These are phyloP conservation scores for Coremacera marginata DNA, from an alignment of 2,888 invertebrate species.

Conservation along the genomic window DNA sequence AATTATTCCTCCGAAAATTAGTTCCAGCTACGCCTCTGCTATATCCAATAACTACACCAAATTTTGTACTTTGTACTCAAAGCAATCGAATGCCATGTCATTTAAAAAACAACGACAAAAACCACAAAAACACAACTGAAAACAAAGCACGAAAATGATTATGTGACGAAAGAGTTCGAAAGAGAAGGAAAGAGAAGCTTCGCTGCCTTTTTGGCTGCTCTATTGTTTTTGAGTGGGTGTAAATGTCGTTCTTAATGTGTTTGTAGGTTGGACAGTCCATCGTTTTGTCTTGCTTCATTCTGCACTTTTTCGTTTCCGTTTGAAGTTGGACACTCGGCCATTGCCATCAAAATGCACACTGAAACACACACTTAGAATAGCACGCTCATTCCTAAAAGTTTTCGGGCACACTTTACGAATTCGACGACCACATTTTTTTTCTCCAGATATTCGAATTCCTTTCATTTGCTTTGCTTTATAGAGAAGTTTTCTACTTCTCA, in stretches of 20 bases:
- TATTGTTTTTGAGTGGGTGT: not conserved
- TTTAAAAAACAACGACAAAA: not conserved
- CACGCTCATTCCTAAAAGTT: not conserved
- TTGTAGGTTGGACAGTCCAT: not conserved
- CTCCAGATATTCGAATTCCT: not conserved
- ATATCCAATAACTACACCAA: too few species aligned
- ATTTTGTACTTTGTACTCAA: too few species aligned
- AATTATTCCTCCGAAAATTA: too few species aligned
- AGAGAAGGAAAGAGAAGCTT: not conserved
- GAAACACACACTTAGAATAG: slow-evolving; percentile 21
- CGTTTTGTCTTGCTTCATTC: slow-evolving; percentile 26
- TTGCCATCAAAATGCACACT: not conserved
- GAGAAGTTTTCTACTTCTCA: not conserved
- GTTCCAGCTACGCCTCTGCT: too few species aligned
- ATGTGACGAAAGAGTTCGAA: not conserved
- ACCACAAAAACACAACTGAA: too few species aligned
- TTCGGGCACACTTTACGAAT: not conserved
- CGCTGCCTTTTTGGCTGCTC: not conserved
- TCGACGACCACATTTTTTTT: not conserved
- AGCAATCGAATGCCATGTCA: not conserved
- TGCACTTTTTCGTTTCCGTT: slow-evolving; percentile 21
- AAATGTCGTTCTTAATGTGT: not conserved
- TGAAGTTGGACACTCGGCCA: slow-evolving; percentile 54
- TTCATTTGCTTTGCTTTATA: not conserved
- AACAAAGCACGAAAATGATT: not conserved